A percentile compares a stretch with the other conserved stretches of the same genome.
Evolutionary conservation across 2,113 vertebrate species (phyloP).

Genomic region (Vombatus ursinus): DNA sequence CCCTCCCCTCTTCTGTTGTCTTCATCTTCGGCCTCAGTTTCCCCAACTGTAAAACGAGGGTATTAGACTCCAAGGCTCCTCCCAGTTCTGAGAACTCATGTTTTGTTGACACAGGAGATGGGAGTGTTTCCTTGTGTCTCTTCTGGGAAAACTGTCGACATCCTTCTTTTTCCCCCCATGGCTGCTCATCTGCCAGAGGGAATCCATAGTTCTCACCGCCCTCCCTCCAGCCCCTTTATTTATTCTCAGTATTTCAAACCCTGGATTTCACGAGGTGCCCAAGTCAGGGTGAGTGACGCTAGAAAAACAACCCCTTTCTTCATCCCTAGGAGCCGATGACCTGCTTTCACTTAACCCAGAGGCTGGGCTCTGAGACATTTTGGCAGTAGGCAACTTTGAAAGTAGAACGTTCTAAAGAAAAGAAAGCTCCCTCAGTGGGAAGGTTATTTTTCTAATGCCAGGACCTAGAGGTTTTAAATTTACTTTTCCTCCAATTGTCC

Average conservation of each 20-base stretch:
- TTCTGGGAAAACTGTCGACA: not conserved
- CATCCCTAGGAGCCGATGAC: not conserved
- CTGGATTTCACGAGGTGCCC: not conserved
- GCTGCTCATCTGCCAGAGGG: not conserved
- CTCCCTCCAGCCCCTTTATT: not conserved
- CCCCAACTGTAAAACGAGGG: not conserved
- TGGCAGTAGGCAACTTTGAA: not conserved
- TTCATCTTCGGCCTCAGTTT: not conserved
- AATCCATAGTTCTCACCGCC: not conserved
- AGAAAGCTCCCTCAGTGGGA: not conserved
- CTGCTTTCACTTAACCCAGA: not conserved
- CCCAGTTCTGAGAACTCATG: not conserved
- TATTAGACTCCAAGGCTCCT: not conserved
- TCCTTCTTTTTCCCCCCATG: not conserved
- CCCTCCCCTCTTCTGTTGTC: not conserved
- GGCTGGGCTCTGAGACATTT: not conserved
- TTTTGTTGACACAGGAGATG: not conserved
- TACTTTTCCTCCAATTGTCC: rapidly evolving
- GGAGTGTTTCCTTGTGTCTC: not conserved
- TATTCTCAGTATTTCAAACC: not conserved
- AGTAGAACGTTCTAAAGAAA: not conserved
- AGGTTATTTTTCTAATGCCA: not conserved
- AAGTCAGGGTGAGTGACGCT: not conserved
- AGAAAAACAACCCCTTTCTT: not conserved
- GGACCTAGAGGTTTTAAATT: not conserved